Evolutionary conservation across 1,140 invertebrate species (phyloP).

Genomic region (Drosophila repletoides): DNA sequence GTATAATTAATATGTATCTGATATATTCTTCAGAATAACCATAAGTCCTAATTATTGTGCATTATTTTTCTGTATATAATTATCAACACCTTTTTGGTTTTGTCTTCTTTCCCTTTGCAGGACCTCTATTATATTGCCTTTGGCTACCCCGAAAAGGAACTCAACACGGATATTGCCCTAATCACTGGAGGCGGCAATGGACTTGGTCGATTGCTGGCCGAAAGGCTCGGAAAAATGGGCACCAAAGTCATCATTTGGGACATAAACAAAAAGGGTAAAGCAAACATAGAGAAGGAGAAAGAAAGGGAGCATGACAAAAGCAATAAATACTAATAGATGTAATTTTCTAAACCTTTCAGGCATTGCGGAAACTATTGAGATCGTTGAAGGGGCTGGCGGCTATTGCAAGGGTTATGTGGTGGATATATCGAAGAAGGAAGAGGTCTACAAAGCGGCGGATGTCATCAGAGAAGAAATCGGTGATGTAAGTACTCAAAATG

Average conservation of each 20-base stretch:
- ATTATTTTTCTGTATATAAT: constrained; percentile 17
- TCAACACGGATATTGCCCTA: constrained; percentile 90
- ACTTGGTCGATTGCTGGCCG: constrained; percentile 92
- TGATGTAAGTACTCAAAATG: constrained; percentile 85
- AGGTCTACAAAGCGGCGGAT: constrained; percentile 92
- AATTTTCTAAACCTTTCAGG: constrained; percentile 83
- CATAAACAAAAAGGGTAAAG: constrained; percentile 90
- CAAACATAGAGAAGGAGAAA: background rate
- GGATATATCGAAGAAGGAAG: constrained; percentile 90
- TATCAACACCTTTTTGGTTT: constrained; percentile 30
- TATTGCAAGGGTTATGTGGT: constrained; percentile 89
- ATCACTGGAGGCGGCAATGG: constrained; percentile 96
- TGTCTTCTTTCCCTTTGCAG: constrained; percentile 55
- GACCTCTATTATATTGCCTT: constrained; percentile 83
- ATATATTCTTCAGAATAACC: background rate
- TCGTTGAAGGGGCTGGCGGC: constrained; percentile 88
- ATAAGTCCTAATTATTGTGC: constrained; percentile 22
- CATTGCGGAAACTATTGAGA: constrained; percentile 89
- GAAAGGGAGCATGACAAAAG: background rate
- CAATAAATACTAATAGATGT: constrained; percentile 12
- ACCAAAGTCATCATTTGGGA: constrained; percentile 95
- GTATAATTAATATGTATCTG: too few species aligned
- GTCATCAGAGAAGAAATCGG: constrained; percentile 92
- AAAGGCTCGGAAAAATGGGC: constrained; percentile 90
- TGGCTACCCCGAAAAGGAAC: constrained; percentile 84